Conservation (phyloP, 2,113 vertebrate species). For the Chinchilla lanigera region DNA sequence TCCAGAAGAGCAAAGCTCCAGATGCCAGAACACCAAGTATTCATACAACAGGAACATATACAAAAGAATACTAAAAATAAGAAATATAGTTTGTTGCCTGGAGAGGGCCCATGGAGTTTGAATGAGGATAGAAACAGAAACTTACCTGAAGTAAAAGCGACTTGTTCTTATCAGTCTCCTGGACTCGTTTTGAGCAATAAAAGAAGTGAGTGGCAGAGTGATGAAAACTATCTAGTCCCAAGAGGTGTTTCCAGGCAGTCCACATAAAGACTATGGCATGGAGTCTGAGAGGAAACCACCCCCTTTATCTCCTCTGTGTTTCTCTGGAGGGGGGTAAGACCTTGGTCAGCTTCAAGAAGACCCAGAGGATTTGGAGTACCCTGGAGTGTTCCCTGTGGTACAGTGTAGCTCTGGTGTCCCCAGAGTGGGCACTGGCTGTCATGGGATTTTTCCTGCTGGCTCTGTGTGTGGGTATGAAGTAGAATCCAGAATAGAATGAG, state of each 20-base stretch:
- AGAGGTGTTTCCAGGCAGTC: neutral
- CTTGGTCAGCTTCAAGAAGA: neutral
- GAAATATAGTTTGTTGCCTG: neutral
- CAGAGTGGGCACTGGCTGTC: neutral
- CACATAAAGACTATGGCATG: neutral
- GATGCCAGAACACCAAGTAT: neutral
- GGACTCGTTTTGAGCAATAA: neutral
- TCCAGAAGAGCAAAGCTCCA: neutral
- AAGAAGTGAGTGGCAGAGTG: neutral
- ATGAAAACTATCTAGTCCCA: neutral
- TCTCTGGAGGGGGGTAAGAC: neutral
- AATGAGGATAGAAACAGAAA: neutral
- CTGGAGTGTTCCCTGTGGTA: neutral
- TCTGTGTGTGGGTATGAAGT: neutral
- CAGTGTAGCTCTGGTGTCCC: neutral
- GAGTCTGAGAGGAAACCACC: neutral
- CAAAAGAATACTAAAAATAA: neutral
- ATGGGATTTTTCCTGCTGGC: neutral
- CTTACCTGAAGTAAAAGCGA: neutral
- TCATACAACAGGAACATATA: neutral
- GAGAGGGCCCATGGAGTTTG: neutral
- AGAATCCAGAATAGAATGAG: neutral
- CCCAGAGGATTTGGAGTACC: neutral
- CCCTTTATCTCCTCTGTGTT: neutral
- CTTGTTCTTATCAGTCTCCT: neutral